Conservation (phyloP, 1,140 invertebrate genomes). For the Zaprionus kolodkinae region DNA sequence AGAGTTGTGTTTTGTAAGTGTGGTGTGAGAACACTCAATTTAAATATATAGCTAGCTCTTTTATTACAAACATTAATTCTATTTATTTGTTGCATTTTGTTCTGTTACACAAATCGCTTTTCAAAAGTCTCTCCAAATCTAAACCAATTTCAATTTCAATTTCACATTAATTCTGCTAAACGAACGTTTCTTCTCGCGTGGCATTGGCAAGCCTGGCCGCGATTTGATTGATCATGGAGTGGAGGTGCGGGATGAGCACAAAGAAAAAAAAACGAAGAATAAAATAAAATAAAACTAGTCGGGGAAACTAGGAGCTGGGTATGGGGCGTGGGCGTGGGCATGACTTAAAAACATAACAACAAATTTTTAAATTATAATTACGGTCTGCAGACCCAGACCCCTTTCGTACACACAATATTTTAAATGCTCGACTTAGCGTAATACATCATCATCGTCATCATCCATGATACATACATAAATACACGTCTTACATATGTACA, state of each 20-base stretch:
- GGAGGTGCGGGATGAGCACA: background rate
- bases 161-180: constrained; percentile 14
- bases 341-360: constrained; percentile 76
- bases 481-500: constrained; percentile 57
- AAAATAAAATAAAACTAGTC: background rate
- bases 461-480: constrained; percentile 14
- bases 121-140: constrained; percentile 7
- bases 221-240: background rate
- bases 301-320: background rate
- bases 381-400: background rate
- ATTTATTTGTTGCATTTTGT: constrained; percentile 45
- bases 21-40: constrained; percentile 29
- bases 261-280: background rate
- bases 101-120: constrained; percentile 26
- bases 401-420: background rate
- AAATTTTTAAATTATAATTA: constrained; percentile 45
- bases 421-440: constrained; percentile 29
- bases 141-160: constrained; percentile 10
- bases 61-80: constrained; percentile 45
- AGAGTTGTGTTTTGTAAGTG: background rate
- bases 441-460: constrained; percentile 7
- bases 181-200: background rate
- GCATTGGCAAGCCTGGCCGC: background rate
- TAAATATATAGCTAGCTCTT: constrained; percentile 32
- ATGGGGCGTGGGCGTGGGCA: too few species aligned